Base-by-base conservation (phyloP, 2,113 vertebrate species). In the Tenebrosternarchus preto region DNA sequence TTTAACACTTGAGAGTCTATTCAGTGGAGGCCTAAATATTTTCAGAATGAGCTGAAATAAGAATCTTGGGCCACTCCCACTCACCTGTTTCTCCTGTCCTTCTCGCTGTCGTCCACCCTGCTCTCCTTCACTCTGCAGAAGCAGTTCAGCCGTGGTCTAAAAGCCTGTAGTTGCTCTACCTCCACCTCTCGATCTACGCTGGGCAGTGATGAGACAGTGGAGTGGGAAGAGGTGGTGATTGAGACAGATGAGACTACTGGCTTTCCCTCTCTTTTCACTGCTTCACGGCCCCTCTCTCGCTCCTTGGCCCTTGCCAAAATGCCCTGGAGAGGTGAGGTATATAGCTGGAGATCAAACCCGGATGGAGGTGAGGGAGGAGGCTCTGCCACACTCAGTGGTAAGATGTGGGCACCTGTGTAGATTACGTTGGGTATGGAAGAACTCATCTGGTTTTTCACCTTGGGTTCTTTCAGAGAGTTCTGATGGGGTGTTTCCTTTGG, bases 241-340 rank as follows among this genome's bases (percentile, higher is more conserved):
- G 81, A 9, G 67, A 5, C 39, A 70, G 59, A 25, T 25, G 0
- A 43, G 0, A 5, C 4, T 80, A 69, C 56, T 5, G 25, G 25
- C 1, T 17, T 78, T 33, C 5, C 61, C 4, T 75, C 80, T 83
- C 20, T 80, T 77, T 80, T 91, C 5, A 64, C 27, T 36, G 60
- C 43, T 1, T 76, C 76, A 72, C 69, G 80, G 5, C 83, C 88
- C 61, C n/a, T 87, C 6, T 39, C 70, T 82, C 91, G 78, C 4
- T 76, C 87, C 46, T 87, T 91, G 46, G 92, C 90, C 75, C 90
- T 86, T 46, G 87, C 77, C 72, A 93, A 75, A 71, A 93, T 70
- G 36, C 76, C 81, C 70, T 89, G 84, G 55, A 91, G 82, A 1
- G 87, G 83, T 5, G 90, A 90, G 2, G 25, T 11, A 0, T 61